Base-by-base conservation (phyloP, 2,888 invertebrate species). In the Coelopa pilipes region DNA sequence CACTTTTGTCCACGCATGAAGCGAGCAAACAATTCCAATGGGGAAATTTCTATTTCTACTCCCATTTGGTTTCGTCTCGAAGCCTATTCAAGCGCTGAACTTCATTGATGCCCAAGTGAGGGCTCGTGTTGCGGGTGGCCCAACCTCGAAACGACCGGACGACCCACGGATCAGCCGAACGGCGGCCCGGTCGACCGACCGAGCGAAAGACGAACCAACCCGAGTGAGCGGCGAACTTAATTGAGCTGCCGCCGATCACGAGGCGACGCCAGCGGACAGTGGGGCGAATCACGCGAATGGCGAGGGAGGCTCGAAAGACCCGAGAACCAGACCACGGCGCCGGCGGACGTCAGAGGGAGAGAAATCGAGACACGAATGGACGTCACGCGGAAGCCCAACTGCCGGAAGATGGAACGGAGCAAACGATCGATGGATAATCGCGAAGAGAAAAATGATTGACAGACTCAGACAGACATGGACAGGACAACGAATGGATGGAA, bases 1-100 rank as follows among this genome's bases (percentile, higher is more conserved):
- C n/a, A 55, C 55, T 55, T 50, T 57, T 69, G 57, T 55, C 57
- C 69, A 59, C 69, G 69, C 69, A 69, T 69, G 57, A 57, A 57
- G 19, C 57, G 45, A 69, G 57, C 34, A 34, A 66, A 24, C 17
- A 50, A 66, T 49, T 59, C 57, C 12, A 21, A 59, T 59, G 21
- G 12, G 45, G 13, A 34, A 69, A 57, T 69, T 47, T n/a, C 57
- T 50, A 50, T 67, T 67, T 50, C 2, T 15, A 65, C n/a, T 34
- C 34, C 4, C 34, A 34, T 34, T 34, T 34, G 34, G 7, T 34
- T 34, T 7, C 34, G 7, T 34, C 47, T 46, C 24, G 50, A 45
- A 34, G 53, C 15, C 69, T 57, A 57, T 55, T 69, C 47, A 69
- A 69, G 46, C 69, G 17, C 57, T 69, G 57, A 45, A 55, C 57